phyloP scores from a whole-genome alignment of 2,797 vertebrate genomes.

The Malacoctenus gilli region DNA sequence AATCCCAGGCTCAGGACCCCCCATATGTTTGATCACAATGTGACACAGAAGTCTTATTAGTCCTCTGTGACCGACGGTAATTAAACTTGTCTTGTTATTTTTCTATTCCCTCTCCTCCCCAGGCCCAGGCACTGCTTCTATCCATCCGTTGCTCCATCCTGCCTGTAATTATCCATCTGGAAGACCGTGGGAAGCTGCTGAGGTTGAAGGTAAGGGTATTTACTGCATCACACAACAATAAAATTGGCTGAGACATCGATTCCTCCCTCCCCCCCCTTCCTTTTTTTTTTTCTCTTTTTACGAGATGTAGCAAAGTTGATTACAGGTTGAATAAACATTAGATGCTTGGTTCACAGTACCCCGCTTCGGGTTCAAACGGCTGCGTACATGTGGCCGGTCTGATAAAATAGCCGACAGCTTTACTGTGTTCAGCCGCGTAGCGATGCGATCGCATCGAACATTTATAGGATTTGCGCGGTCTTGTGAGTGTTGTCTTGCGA shows the following conservation, averaged over 20 bases:
- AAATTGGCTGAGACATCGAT: background rate
- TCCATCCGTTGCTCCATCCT: constrained; percentile 29
- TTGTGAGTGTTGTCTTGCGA: too few relatives aligned
- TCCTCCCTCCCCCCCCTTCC: too few relatives aligned
- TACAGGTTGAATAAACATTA: too few relatives aligned
- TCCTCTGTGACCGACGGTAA: constrained; percentile 35
- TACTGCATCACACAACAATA: constrained; percentile 70
- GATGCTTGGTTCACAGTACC: too few relatives aligned
- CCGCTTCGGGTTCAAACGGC: too few relatives aligned
- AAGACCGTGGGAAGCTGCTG: constrained; percentile 40
- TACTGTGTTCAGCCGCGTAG: too few relatives aligned
- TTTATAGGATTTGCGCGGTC: too few relatives aligned
- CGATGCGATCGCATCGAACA: too few relatives aligned
- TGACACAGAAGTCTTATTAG: constrained; percentile 47
- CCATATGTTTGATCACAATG: constrained; percentile 48
- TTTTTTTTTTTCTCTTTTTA: background rate
- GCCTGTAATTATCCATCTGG: constrained; percentile 56
- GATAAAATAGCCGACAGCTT: too few relatives aligned
- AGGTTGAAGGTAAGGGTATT: constrained; percentile 79
- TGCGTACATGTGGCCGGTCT: too few relatives aligned
- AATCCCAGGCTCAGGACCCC: constrained; percentile 29
- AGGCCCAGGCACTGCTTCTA: constrained; percentile 20
- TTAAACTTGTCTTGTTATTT: constrained; percentile 53
- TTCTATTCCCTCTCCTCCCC: constrained; percentile 44
- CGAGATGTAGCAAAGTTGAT: too few relatives aligned